A percentile compares a stretch with the other conserved stretches of the same genome.
Evolutionary conservation across 2,888 invertebrate species (phyloP).

Genomic region (Colostygia pectinataria): DNA sequence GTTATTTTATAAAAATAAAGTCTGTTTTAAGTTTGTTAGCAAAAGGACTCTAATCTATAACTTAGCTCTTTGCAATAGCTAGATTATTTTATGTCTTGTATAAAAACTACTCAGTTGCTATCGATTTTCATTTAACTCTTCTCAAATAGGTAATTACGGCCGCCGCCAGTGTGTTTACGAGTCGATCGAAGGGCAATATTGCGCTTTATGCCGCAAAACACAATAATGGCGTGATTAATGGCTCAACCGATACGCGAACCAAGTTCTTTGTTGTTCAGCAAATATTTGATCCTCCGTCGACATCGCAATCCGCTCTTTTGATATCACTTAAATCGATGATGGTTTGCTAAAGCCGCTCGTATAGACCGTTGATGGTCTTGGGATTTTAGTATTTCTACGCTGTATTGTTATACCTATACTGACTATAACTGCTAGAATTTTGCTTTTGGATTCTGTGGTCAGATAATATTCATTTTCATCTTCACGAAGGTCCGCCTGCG

Average conservation of each 20-base stretch:
- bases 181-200: conserved; percentile 71
- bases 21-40: too few species aligned
- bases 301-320: conserved; percentile 67
- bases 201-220: conserved; percentile 69
- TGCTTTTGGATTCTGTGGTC: too few species aligned
- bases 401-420: conserved; percentile 25
- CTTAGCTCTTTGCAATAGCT: too few species aligned
- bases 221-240: conserved; percentile 80
- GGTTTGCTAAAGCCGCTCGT: conserved; percentile 43
- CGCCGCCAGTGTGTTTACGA: conserved; percentile 68
- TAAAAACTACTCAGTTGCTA: conserved; percentile 50
- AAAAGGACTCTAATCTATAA: too few species aligned
- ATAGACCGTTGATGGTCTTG: conserved; percentile 46
- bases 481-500: too few species aligned
- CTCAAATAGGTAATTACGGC: conserved; percentile 72
- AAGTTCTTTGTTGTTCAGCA: conserved; percentile 76
- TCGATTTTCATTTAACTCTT: conserved; percentile 76
- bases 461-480: conserved; percentile 1
- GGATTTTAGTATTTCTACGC: conserved; percentile 34
- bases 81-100: conserved; percentile 36
- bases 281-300: conserved; percentile 72
- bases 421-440: not conserved
- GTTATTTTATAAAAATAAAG: too few species aligned
- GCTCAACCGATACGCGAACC: conserved; percentile 66
- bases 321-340: conserved; percentile 55